These are phyloP conservation scores for Dipodomys stephensi DNA, from an alignment of 2,113 vertebrate species.

Conservation along the genomic window DNA sequence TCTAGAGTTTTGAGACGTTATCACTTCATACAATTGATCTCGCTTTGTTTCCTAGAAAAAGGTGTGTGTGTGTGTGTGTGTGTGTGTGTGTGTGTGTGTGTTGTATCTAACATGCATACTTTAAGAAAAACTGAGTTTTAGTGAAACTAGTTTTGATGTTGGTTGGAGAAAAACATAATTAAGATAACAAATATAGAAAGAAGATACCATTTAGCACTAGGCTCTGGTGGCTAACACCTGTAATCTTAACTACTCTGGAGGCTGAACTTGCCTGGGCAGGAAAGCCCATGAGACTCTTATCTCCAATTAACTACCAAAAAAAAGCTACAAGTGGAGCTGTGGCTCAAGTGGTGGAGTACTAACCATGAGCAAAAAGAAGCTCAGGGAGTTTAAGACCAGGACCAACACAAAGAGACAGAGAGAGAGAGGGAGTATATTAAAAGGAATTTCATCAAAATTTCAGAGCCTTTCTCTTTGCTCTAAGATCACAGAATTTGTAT, in stretches of 20 bases:
- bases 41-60: conserved; percentile 14
- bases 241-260: no score
- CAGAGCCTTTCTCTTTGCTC: neutral
- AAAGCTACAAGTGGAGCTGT: no score
- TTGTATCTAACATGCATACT: neutral
- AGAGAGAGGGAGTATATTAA: neutral
- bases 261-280: no score
- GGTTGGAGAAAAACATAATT: conserved; percentile 54
- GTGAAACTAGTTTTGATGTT: conserved; percentile 42
- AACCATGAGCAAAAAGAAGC: no score
- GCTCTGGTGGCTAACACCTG: no score
- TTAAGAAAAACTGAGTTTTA: conserved; percentile 24
- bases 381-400: no score
- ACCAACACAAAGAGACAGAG: no score
- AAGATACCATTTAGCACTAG: neutral
- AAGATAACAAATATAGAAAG: conserved; percentile 65
- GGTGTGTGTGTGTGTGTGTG: neutral
- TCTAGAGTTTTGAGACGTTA: neutral
- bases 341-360: no score
- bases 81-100: neutral
- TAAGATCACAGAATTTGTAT: neutral
- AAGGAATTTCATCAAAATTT: conserved; percentile 40
- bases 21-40: neutral
- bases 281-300: no score
- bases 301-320: no score